Percentiles rank a stretch among this genome's conserved stretches.
Conservation (phyloP, 2,113 vertebrate genomes). For the Oreochromis tanganicae region DNA sequence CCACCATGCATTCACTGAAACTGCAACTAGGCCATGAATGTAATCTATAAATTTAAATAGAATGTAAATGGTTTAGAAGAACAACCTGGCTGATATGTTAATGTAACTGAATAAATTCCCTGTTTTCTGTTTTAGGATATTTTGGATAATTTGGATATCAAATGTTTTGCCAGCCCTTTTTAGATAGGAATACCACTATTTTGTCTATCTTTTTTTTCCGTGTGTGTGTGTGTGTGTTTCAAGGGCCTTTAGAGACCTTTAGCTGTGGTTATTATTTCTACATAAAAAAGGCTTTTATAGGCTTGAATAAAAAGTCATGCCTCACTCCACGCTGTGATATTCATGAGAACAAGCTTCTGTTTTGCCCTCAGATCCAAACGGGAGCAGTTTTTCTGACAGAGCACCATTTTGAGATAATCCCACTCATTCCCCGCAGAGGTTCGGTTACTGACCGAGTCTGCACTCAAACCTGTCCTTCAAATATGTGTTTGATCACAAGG, state of each 20-base stretch:
- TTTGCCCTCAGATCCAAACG: background rate
- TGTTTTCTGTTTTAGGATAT: background rate
- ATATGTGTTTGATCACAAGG: background rate
- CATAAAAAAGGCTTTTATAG: background rate
- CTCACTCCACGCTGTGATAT: background rate
- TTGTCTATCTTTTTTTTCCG: background rate
- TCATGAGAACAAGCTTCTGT: background rate
- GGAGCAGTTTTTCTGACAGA: background rate
- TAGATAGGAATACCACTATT: background rate
- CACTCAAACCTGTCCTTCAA: constrained; percentile 1
- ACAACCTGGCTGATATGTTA: background rate
- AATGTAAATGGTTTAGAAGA: background rate
- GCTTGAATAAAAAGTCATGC: background rate
- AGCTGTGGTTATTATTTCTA: background rate
- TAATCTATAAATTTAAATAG: background rate
- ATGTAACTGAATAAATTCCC: background rate
- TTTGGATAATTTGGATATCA: background rate
- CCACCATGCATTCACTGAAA: background rate
- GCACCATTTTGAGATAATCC: constrained; percentile 15
- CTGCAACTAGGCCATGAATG: background rate
- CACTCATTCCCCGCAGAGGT: background rate
- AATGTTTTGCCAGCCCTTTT: background rate
- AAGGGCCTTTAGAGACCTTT: background rate
- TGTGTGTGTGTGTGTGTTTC: background rate
- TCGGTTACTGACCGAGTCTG: background rate